A percentile compares a stretch with the other conserved stretches of the same genome.
Evolutionary conservation across 2,888 invertebrate genomes (phyloP).

Genomic region (Pseudolycoriella hygida): DNA sequence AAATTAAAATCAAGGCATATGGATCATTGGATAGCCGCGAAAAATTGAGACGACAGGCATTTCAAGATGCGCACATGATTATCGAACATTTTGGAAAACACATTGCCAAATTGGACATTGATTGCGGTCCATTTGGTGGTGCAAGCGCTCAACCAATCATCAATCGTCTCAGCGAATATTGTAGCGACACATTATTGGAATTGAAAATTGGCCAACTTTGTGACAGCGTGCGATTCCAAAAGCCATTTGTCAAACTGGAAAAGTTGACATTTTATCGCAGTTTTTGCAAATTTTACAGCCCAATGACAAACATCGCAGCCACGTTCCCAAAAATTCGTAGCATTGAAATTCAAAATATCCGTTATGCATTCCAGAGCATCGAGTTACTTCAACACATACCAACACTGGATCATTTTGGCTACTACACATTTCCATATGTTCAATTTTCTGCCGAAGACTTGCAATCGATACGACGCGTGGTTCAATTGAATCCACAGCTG

Average conservation of each 20-base stretch:
- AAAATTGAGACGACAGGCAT: background rate
- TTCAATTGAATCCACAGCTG: slow-evolving; percentile 1
- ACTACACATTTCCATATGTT: background rate
- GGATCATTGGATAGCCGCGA: no score
- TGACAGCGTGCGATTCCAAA: background rate
- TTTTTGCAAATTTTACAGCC: background rate
- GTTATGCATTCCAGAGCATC: background rate
- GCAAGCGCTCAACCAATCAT: no score
- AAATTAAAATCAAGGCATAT: no score
- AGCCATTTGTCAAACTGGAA: background rate
- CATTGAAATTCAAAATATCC: background rate
- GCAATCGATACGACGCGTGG: background rate
- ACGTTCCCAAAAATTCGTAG: background rate
- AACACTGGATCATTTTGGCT: slow-evolving; percentile 1
- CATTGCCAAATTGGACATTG: background rate
- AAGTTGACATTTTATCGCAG: background rate
- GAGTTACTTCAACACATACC: background rate
- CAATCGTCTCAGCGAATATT: background rate
- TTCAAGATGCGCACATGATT: background rate
- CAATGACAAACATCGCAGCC: background rate
- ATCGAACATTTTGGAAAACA: background rate
- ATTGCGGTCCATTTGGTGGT: background rate
- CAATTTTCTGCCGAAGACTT: background rate
- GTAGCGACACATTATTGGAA: background rate
- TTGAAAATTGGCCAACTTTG: background rate